Conservation (phyloP, 2,113 vertebrate species). For the Cottus gobio region DNA sequence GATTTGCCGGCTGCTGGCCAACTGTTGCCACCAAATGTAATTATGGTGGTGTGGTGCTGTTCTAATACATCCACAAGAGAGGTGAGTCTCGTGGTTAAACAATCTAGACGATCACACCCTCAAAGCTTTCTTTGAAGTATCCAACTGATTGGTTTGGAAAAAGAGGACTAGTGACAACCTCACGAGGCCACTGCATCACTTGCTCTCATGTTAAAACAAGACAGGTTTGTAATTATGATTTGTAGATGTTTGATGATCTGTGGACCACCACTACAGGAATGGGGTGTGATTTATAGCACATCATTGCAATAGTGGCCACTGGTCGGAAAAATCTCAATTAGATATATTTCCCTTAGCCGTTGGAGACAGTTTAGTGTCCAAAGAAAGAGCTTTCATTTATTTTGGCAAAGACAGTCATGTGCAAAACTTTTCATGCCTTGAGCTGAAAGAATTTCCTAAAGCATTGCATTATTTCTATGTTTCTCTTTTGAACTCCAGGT, state of each 20-base stretch:
- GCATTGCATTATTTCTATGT: constrained; percentile 5
- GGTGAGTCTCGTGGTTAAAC: not conserved
- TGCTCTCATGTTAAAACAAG: constrained; percentile 16
- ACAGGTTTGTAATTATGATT: not conserved
- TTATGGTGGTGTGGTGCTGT: not conserved
- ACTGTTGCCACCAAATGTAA: not conserved
- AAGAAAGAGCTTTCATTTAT: not conserved
- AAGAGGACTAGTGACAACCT: not conserved
- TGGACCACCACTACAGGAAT: not conserved
- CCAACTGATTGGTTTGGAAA: constrained; percentile 2
- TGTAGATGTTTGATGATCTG: not conserved
- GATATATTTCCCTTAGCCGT: not conserved
- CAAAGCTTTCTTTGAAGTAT: constrained; percentile 18
- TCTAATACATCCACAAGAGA: not conserved
- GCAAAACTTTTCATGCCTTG: constrained; percentile 6
- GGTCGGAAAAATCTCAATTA: not conserved
- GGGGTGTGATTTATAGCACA: not conserved
- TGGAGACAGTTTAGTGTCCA: not conserved
- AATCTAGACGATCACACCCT: not conserved
- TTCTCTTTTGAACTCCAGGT: constrained; percentile 82
- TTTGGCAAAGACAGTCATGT: not conserved
- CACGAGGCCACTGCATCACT: not conserved
- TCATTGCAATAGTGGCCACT: not conserved
- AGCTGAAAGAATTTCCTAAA: constrained; percentile 32
- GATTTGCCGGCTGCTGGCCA: not conserved